Evolutionary conservation across 1,140 invertebrate species (phyloP).

Genomic region (Drosophila fuyamai): DNA sequence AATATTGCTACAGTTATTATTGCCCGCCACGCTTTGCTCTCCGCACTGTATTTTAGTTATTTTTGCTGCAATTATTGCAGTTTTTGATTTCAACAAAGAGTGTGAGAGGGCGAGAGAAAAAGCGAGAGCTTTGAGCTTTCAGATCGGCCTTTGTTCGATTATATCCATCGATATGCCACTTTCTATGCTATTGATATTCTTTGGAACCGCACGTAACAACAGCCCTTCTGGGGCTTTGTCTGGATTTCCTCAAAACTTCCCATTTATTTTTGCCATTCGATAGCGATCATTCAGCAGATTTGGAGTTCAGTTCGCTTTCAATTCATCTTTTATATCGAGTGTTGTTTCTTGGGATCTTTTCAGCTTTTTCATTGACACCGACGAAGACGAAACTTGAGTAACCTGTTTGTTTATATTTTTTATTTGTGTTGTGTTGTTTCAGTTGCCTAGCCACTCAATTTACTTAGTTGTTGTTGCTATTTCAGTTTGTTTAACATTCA

Average conservation of each 20-base stretch:
- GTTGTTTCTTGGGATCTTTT: constrained; percentile 12
- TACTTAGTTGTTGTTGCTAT: constrained; percentile 32
- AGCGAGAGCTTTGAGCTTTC: constrained; percentile 46
- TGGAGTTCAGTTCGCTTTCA: constrained; percentile 46
- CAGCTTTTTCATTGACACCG: constrained; percentile 69
- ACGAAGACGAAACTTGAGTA: constrained; percentile 77
- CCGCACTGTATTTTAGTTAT: constrained; percentile 43
- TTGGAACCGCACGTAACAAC: constrained; percentile 23
- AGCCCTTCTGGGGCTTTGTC: constrained; percentile 22
- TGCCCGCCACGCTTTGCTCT: constrained; percentile 68
- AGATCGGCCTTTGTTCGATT: constrained; percentile 33
- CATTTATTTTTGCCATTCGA: constrained; percentile 20
- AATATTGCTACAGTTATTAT: constrained; percentile 78
- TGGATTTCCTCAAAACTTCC: constrained; percentile 2
- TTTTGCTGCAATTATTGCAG: constrained; percentile 71
- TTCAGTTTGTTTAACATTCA: constrained; percentile 50
- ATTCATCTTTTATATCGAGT: constrained; percentile 50
- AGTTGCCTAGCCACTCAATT: constrained; percentile 39
- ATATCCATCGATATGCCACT: constrained; percentile 56
- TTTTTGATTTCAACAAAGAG: constrained; percentile 70
- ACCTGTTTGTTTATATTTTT: constrained; percentile 71
- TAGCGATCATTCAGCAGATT: constrained; percentile 58
- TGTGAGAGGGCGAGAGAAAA: constrained; percentile 20
- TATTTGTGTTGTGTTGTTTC: constrained; percentile 34
- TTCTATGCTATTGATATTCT: constrained; percentile 63